Conservation (phyloP, 2,888 invertebrate genomes). For the Epistrophella euchroma region DNA sequence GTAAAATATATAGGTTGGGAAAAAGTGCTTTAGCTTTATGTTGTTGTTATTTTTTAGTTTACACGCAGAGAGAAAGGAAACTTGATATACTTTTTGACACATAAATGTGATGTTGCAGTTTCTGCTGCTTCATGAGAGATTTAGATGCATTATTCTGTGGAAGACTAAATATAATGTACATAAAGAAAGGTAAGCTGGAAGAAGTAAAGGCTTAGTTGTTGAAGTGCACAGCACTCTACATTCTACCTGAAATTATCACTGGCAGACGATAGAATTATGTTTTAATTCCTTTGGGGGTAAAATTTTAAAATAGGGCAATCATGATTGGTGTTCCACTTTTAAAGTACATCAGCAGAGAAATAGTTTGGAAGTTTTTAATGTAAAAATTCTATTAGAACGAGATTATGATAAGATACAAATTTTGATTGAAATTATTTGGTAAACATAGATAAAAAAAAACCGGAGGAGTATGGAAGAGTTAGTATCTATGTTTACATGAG, state of each 20-base stretch:
- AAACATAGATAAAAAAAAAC: neutral
- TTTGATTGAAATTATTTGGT: neutral
- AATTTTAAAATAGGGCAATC: slow-evolving; percentile 17
- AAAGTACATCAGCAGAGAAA: neutral
- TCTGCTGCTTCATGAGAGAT: neutral
- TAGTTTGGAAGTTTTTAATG: neutral
- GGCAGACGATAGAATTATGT: slow-evolving; percentile 15
- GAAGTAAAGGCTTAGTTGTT: neutral
- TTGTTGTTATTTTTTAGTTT: neutral
- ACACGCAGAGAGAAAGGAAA: slow-evolving; percentile 60
- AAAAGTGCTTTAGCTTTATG: slow-evolving; percentile 15
- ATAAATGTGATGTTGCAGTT: slow-evolving; percentile 22
- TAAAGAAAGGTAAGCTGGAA: neutral
- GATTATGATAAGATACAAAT: slow-evolving; percentile 8
- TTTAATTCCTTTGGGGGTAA: slow-evolving; percentile 23
- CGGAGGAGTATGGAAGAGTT: neutral
- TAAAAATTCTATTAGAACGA: neutral
- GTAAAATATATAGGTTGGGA: slow-evolving; percentile 56
- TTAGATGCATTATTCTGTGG: slow-evolving; percentile 24
- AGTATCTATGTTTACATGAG: neutral
- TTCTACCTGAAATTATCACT: neutral
- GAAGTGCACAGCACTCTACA: neutral
- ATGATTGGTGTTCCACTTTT: slow-evolving; percentile 21
- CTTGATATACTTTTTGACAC: slow-evolving; percentile 63
- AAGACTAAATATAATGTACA: neutral